phyloP scores from a whole-genome alignment of 2,888 invertebrate species.

The Caenorhabditis parvicauda region DNA sequence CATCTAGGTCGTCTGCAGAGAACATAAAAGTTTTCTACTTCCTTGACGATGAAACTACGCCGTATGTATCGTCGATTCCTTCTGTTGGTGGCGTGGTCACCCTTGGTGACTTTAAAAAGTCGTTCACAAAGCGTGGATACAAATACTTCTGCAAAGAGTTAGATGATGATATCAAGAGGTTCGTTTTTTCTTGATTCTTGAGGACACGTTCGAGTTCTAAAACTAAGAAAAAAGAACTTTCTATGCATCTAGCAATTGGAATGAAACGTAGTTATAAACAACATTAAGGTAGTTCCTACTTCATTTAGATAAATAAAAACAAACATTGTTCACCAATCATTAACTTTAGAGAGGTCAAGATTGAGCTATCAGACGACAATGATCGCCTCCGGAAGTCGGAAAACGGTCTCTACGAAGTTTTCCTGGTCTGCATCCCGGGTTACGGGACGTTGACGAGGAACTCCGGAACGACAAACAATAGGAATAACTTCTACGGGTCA shows the following conservation, averaged over 20 bases:
- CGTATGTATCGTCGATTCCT: conserved; percentile 47
- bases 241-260: too few species aligned
- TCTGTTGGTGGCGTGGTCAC: conserved; percentile 39
- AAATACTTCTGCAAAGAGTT: conserved; percentile 52
- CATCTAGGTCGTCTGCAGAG: conserved; percentile 13
- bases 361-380: conserved; percentile 41
- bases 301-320: too few species aligned
- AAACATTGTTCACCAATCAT: not conserved
- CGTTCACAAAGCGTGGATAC: conserved; percentile 49
- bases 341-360: conserved; percentile 51
- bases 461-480: conserved; percentile 31
- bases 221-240: too few species aligned
- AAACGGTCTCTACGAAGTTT: conserved; percentile 50
- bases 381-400: conserved; percentile 36
- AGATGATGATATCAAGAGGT: conserved; percentile 50
- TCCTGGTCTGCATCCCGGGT: conserved; percentile 35
- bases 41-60: conserved; percentile 55
- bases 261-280: too few species aligned
- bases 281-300: too few species aligned
- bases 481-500: conserved; percentile 4
- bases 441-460: conserved; percentile 38
- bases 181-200: conserved; percentile 4
- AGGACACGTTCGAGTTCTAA: too few species aligned
- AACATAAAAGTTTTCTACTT: conserved; percentile 45
- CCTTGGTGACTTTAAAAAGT: conserved; percentile 50